These are phyloP conservation scores for Esox lucius DNA, from an alignment of 2,797 vertebrate species.

Conservation along the genomic window DNA sequence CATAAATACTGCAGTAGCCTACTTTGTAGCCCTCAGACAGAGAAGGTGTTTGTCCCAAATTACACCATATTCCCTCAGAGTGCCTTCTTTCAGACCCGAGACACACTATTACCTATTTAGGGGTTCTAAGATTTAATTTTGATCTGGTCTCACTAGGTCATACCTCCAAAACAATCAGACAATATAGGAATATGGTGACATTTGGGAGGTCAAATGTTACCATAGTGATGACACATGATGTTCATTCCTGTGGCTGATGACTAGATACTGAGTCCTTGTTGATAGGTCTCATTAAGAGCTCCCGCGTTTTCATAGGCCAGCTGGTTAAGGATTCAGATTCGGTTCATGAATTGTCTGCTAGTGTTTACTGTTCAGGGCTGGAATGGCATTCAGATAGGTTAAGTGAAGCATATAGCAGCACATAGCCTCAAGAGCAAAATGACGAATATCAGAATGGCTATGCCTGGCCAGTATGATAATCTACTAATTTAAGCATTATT, in stretches of 20 bases:
- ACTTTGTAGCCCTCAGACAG: too few species aligned
- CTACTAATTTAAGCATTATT: constrained; percentile 38
- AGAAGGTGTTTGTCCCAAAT: too few species aligned
- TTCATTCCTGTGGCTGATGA: neutral
- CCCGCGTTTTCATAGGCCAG: constrained; percentile 12
- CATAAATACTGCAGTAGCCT: too few species aligned
- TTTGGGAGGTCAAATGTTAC: neutral
- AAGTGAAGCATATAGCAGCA: constrained; percentile 40
- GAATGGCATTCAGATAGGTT: constrained; percentile 34
- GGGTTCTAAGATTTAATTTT: too few species aligned
- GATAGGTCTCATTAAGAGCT: constrained; percentile 19
- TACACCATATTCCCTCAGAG: too few species aligned
- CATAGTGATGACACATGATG: too few species aligned
- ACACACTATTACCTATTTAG: too few species aligned
- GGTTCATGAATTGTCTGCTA: constrained; percentile 26
- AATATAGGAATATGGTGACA: neutral
- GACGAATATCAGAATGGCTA: constrained; percentile 25
- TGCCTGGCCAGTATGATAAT: constrained; percentile 29
- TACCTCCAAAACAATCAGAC: too few species aligned
- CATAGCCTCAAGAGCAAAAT: constrained; percentile 40
- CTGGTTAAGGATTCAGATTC: constrained; percentile 26
- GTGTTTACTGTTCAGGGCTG: constrained; percentile 32
- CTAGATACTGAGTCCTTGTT: constrained; percentile 8
- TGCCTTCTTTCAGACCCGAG: too few species aligned
- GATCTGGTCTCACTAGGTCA: too few species aligned